Percentiles rank a stretch among this genome's conserved stretches.
Conservation (phyloP, 2,797 vertebrate species). For the Hypotaenidia philippensis region DNA sequence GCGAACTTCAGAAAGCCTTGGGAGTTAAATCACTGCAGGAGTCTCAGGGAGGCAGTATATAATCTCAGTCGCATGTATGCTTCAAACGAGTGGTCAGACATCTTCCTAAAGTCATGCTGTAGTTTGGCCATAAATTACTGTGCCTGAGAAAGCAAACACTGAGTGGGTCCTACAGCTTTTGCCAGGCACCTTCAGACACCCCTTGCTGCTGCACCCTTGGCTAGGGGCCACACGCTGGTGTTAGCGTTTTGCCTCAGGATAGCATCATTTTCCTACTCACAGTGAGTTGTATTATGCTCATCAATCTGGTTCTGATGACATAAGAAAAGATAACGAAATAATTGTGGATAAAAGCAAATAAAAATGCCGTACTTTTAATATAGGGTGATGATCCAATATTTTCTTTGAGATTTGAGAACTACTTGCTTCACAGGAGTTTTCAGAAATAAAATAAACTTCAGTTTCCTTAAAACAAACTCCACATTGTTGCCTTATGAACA, state of each 20-base stretch:
- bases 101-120: neutral
- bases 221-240: neutral
- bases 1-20: neutral
- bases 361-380: constrained; percentile 27
- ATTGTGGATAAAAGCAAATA: constrained; percentile 69
- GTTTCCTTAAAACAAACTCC: constrained; percentile 74
- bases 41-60: neutral
- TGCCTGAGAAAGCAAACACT: neutral
- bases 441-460: constrained; percentile 61
- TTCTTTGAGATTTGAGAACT: constrained; percentile 54
- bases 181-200: neutral
- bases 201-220: neutral
- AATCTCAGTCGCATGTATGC: neutral
- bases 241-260: constrained; percentile 38
- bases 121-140: neutral
- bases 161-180: neutral
- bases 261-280: constrained; percentile 16
- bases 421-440: constrained; percentile 52
- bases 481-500: constrained; percentile 64
- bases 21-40: neutral
- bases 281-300: constrained; percentile 41
- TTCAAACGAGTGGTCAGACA: neutral
- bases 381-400: constrained; percentile 3
- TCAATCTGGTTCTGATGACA: constrained; percentile 32
- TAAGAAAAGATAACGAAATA: constrained; percentile 32